A percentile compares a stretch with the other conserved stretches of the same genome.
Evolutionary conservation across 2,113 vertebrate species (phyloP).

Genomic region (Ctenomys sociabilis): DNA sequence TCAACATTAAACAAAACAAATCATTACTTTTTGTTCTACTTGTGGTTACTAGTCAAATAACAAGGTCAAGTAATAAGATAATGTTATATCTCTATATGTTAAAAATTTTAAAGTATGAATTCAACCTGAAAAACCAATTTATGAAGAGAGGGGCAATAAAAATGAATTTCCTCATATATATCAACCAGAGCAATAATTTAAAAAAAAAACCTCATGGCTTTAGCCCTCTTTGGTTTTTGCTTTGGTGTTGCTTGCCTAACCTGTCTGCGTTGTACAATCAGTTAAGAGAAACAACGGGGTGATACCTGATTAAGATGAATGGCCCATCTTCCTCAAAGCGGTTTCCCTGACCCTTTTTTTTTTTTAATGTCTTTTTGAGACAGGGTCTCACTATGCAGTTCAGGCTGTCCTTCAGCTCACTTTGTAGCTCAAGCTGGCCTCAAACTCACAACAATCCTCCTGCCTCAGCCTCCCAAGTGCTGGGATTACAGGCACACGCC

Average conservation of each 20-base stretch:
- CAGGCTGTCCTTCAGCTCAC: too few species aligned
- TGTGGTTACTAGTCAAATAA: not conserved
- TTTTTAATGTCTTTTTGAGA: too few species aligned
- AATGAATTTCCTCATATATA: not conserved
- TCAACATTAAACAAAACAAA: not conserved
- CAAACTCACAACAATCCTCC: too few species aligned
- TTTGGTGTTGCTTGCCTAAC: not conserved
- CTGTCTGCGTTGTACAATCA: not conserved
- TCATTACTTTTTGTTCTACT: not conserved
- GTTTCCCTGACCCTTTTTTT: slow-evolving; percentile 7
- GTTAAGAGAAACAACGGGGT: not conserved
- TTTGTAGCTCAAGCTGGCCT: too few species aligned
- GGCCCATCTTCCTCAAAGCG: not conserved
- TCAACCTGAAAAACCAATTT: slow-evolving; percentile 5
- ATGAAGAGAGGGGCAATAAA: not conserved
- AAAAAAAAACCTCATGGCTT: not conserved
- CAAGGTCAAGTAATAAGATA: not conserved
- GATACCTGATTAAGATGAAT: not conserved
- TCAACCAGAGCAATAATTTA: not conserved
- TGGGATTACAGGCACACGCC: too few species aligned
- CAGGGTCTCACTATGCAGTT: too few species aligned
- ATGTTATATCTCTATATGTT: slow-evolving; percentile 1
- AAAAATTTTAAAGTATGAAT: not conserved
- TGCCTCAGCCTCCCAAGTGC: too few species aligned
- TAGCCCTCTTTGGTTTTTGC: not conserved